These are phyloP conservation scores for Dolomedes plantarius DNA, from an alignment of 2,888 invertebrate species.

Conservation along the genomic window DNA sequence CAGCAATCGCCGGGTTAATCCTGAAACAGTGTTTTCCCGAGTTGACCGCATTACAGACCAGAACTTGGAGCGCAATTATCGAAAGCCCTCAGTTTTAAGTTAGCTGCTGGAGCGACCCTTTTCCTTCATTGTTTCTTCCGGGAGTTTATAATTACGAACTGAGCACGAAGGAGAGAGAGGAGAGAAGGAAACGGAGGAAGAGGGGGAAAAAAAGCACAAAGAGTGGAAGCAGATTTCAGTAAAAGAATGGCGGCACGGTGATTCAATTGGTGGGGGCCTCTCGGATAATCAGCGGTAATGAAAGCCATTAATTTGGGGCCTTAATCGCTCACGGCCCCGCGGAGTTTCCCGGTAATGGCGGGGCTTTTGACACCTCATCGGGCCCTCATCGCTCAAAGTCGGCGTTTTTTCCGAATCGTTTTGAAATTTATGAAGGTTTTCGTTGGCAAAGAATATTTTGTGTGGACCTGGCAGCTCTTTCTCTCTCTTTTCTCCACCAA, in stretches of 20 bases:
- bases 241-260: slow-evolving; percentile 47
- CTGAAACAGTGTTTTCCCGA: no score
- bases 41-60: not conserved
- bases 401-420: slow-evolving; percentile 13
- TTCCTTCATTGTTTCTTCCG: slow-evolving; percentile 55
- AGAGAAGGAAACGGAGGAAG: slow-evolving; percentile 5
- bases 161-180: no score
- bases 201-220: slow-evolving; percentile 18
- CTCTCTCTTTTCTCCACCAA: no score
- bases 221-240: slow-evolving; percentile 33
- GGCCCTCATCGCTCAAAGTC: slow-evolving; percentile 66
- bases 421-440: slow-evolving; percentile 4
- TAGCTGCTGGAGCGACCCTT: slow-evolving; percentile 2
- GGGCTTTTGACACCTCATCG: slow-evolving; percentile 66
- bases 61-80: slow-evolving; percentile 11
- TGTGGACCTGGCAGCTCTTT: not conserved
- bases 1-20: no score
- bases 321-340: slow-evolving; percentile 58
- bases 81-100: slow-evolving; percentile 21
- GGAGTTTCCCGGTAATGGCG: slow-evolving; percentile 27
- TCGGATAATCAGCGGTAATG: slow-evolving; percentile 68
- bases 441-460: not conserved
- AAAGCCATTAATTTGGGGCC: slow-evolving; percentile 70
- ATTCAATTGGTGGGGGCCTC: slow-evolving; percentile 58
- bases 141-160: slow-evolving; percentile 49